Evolutionary conservation across 2,113 vertebrate species (phyloP), one percentile per base, ranked within the genome.

Genomic region (Zosterops borbonicus): DNA sequence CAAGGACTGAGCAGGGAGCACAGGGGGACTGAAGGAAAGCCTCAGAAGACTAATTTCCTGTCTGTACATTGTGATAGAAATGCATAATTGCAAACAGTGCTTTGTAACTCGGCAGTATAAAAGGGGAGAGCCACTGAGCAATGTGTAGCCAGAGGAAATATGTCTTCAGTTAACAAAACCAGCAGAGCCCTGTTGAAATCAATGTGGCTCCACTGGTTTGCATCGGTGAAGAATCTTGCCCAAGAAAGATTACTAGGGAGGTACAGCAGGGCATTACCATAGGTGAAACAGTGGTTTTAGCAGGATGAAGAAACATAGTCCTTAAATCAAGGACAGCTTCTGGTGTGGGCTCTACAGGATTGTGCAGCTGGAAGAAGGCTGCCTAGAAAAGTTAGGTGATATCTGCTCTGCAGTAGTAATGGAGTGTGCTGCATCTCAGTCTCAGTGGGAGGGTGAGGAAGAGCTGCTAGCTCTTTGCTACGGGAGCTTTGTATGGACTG

Each of bases 11-110:
- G 47, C 1, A 2, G 46, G 53, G 75, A 35, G 33, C 6, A 13
- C 1, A 8, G 46, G 25, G 31, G 31, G 33, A 75, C 46, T 50
- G 44, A 83, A 33, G 22, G 24, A 70, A 68, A 59, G 65, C 81
- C 31, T 95, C 67, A 80, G 53, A 96, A 95, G 58, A 56, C 50
- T 74, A 89, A 69, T 96, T 95, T 44, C 87, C 90, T 96, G 83
- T 82, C 60, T 88, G 28, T 9, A 47, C 6, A 3, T 42, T 76
- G 95, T 95, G 94, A 89, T 86, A 88, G 90, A 94, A 93, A 95
- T 50, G 44, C 11, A 14, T 68, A 93, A 89, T 92, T 95, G 44
- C 47, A 87, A 96, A 87, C 77, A 86, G 42, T n/a, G 23, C 69
- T 74, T 89, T 93, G 77, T 87, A 97, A 95, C 33, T 64, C 23